Evolutionary conservation across 2,888 invertebrate genomes (phyloP), one percentile per base, ranked within the genome.

Genomic region (Disparrhopalites patrizii): DNA sequence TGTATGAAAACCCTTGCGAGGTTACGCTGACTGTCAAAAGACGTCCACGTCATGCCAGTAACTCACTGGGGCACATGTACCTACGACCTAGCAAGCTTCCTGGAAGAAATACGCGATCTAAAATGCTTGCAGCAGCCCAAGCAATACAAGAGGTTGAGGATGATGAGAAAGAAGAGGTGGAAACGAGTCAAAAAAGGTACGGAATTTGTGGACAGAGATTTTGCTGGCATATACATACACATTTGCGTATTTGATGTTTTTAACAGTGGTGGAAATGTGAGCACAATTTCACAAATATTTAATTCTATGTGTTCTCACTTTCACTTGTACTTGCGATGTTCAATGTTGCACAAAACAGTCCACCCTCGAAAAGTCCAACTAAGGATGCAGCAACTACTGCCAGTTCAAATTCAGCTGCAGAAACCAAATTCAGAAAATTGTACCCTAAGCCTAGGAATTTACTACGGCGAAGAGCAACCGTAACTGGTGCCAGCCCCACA

Each of bases 381-480:
- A 33, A 56, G 38, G 56, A 38, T 10, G 27, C 56, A 3, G 36
- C 36, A 10, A 38, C 40, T 15, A 38, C 40, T 15, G 25, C 36
- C 2, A n/a, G 23, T 20, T 40, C 54, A 7, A 54, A 55, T n/a
- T 54, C 66, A 27, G 58, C 57, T 20, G 70, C 70, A 13, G 68
- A 68, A 50, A 66, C 70, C 2, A 33, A 70, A 23, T 73, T 73
- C 52, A 70, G 90, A 38, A 80, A 91, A 77, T 89, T 88, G 78
- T 86, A 88, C 57, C 85, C 88, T 2, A 89, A 88, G 79, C 91
- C 91, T 8, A 83, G 88, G 66, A 84, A 87, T 23, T 83, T 87
- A 71, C 83, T 89, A 38, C 90, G 90, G 78, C 84, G 94, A 13
- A 83, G 95, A 20, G 92, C 94, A 75, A 91, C 93, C 1, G 90